These are phyloP conservation scores for Microctonus aethiopoides DNA, from an alignment of 2,888 invertebrate species.

Conservation along the genomic window DNA sequence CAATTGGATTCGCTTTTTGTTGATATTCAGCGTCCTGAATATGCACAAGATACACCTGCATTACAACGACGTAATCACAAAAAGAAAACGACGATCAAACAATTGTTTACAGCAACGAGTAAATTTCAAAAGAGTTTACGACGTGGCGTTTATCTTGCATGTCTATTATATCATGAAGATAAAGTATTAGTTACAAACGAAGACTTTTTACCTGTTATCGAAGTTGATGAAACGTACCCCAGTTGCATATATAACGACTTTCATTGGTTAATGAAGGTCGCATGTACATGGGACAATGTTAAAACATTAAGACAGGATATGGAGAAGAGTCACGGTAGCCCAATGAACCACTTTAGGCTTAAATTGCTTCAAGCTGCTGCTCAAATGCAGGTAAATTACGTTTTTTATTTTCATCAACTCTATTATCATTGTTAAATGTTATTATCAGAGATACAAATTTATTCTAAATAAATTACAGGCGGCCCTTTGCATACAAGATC, in stretches of 20 bases:
- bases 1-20: conserved; percentile 81
- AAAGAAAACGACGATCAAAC: conserved; percentile 90
- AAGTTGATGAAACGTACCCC: conserved; percentile 96
- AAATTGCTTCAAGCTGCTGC: conserved; percentile 92
- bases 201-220: conserved; percentile 95
- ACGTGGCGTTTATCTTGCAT: conserved; percentile 93
- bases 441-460: background rate
- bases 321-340: conserved; percentile 92
- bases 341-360: conserved; percentile 87
- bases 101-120: conserved; percentile 94
- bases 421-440: background rate
- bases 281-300: conserved; percentile 97
- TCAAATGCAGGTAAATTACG: conserved; percentile 77
- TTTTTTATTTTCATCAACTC: conserved; percentile 14
- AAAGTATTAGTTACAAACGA: conserved; percentile 96
- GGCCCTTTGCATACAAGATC: conserved; percentile 89
- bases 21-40: conserved; percentile 77
- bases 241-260: conserved; percentile 92
- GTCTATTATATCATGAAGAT: conserved; percentile 94
- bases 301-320: conserved; percentile 91
- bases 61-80: conserved; percentile 80
- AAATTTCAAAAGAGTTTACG: conserved; percentile 95
- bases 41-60: conserved; percentile 74
- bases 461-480: conserved; percentile 70
- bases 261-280: conserved; percentile 98